Percentiles rank a stretch among this genome's conserved stretches.
Conservation (phyloP, 2,113 vertebrate species). For the Ivindomyrus marchei region DNA sequence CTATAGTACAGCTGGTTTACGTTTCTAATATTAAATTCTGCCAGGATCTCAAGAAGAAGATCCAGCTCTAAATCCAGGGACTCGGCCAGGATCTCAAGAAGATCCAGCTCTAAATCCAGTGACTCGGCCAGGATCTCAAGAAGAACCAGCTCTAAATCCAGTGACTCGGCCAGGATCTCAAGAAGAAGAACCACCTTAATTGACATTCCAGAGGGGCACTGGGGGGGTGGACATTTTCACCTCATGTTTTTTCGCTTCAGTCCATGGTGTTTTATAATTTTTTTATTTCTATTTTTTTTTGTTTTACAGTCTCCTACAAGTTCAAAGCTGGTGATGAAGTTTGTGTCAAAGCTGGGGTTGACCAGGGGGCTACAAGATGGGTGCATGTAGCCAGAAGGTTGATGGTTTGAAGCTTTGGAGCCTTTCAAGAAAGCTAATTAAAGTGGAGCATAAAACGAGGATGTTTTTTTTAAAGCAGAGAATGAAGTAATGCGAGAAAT, state of each 20-base stretch:
- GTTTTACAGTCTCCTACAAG: neutral
- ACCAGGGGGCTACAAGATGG: neutral
- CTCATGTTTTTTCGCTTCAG: neutral
- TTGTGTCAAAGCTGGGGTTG: neutral
- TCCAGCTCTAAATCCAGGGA: neutral
- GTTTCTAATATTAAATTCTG: neutral
- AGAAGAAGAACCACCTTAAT: neutral
- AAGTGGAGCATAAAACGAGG: neutral
- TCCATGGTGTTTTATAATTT: neutral
- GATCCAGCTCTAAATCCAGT: too few species aligned
- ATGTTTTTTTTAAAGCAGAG: neutral
- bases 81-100: neutral
- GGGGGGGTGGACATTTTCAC: neutral
- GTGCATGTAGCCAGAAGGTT: neutral
- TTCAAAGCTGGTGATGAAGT: neutral
- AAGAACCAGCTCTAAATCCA: too few species aligned
- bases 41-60: too few species aligned
- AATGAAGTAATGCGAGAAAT: neutral
- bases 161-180: too few species aligned
- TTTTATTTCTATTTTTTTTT: too few species aligned
- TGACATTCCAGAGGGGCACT: neutral
- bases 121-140: too few species aligned
- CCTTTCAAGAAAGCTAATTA: neutral
- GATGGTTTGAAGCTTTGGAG: neutral
- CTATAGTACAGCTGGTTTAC: neutral